Conservation (phyloP, 1,140 invertebrate genomes). For the Andricus grossulariae region DNA sequence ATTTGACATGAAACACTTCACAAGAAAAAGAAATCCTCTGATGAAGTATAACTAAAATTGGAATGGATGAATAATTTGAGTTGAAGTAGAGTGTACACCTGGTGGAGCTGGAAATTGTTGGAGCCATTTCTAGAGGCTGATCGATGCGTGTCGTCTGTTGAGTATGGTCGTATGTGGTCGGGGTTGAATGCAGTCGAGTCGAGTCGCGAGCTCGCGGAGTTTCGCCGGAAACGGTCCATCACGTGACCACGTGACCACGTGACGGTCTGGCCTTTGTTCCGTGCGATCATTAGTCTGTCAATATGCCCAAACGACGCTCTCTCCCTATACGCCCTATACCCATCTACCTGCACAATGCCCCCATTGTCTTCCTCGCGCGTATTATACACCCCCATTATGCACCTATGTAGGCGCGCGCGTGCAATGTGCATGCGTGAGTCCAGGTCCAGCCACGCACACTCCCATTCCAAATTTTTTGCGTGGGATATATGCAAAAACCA, state of each 20-base stretch:
- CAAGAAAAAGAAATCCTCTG: no score
- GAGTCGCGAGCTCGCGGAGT: conserved; percentile 58
- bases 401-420: conserved; percentile 57
- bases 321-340: conserved; percentile 47
- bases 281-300: conserved; percentile 75
- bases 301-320: conserved; percentile 73
- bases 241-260: conserved; percentile 73
- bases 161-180: conserved; percentile 47
- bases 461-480: conserved; percentile 12
- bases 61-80: no score
- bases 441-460: conserved; percentile 35
- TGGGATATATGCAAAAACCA: not conserved
- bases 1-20: no score
- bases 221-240: conserved; percentile 74
- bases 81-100: no score
- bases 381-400: conserved; percentile 73
- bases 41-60: no score
- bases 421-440: conserved; percentile 53
- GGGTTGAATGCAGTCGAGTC: conserved; percentile 55
- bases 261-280: conserved; percentile 74
- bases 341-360: conserved; percentile 72
- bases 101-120: no score
- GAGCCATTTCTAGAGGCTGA: conserved; percentile 49
- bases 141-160: conserved; percentile 67
- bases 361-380: conserved; percentile 72